Evolutionary conservation across 1,140 invertebrate species (phyloP).

Genomic region (Macrostomum lignano): DNA sequence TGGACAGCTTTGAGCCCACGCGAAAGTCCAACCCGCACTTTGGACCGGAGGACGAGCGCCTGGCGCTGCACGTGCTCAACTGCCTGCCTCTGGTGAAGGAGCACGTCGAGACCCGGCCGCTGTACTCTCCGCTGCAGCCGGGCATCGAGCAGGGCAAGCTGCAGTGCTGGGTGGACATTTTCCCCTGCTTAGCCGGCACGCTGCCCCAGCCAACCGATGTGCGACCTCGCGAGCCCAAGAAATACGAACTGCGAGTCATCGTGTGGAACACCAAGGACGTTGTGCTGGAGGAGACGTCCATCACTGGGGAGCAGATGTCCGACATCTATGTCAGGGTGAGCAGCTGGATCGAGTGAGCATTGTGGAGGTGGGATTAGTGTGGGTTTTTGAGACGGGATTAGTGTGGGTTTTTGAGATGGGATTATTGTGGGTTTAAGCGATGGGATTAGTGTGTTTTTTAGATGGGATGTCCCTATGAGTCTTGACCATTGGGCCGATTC

Average conservation of each 20-base stretch:
- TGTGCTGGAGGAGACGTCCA: slow-evolving; percentile 27
- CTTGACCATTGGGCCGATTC: too few relatives aligned
- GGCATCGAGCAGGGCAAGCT: slow-evolving; percentile 29
- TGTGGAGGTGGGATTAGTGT: too few relatives aligned
- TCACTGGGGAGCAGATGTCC: slow-evolving; percentile 30
- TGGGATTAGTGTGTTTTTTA: too few relatives aligned
- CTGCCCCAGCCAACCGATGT: slow-evolving; percentile 28
- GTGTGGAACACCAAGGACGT: slow-evolving; percentile 31
- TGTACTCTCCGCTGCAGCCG: slow-evolving; percentile 28
- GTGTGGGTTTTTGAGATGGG: too few relatives aligned
- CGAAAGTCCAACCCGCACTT: slow-evolving; percentile 9
- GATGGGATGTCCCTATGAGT: too few relatives aligned
- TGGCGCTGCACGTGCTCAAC: slow-evolving; percentile 29
- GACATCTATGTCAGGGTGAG: slow-evolving; percentile 30
- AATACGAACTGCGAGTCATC: slow-evolving; percentile 24
- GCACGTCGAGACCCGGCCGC: slow-evolving; percentile 28
- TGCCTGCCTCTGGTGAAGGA: slow-evolving; percentile 26
- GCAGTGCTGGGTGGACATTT: slow-evolving; percentile 30
- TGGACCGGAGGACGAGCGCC: slow-evolving; percentile 19
- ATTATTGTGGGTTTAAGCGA: too few relatives aligned
- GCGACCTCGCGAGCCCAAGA: slow-evolving; percentile 21
- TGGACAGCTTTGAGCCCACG: not conserved
- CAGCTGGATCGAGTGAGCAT: too few relatives aligned
- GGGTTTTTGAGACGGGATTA: too few relatives aligned
- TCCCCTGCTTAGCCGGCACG: slow-evolving; percentile 19